Base-by-base conservation (phyloP, 2,888 invertebrate species). In the Deroplatys truncata region DNA sequence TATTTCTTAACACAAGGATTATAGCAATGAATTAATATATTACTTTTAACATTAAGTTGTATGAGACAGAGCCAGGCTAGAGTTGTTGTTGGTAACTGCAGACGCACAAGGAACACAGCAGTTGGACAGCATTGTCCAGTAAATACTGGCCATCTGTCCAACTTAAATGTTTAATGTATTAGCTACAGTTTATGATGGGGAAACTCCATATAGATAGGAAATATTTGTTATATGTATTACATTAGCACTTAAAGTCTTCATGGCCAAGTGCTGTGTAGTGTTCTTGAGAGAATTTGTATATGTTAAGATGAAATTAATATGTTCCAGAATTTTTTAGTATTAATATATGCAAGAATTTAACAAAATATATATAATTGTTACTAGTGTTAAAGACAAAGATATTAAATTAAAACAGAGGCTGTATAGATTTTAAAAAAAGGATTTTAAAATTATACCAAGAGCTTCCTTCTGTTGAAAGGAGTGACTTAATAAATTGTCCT, bases 401-500 rank as follows among this genome's bases (percentile, higher is more conserved):
- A 83, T 72, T 88, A 85, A 90, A 88, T 29, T 72, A 85, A 85
- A 49, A 85, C 84, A 82, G 85, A 88, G n/a, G 43, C 88, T 88
- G 85, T 90, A 85, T 85, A 88, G 85, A 85, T 88, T 88, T 88
- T 85, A 88, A 88, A 88, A 84, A 82, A 85, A 90, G 86, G 88
- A 82, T 85, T 87, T 86, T 84, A 86, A 88, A 90, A 83, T n/a
- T 43, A 89, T 88, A 89, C 89, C 88, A 83, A 90, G 90, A 72
- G 90, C 90, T 90, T 90, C 89, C 90, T 90, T 89, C 88, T 43
- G 28, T 43, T 88, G 88, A 84, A 89, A 89, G 88, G 89, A 88
- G 88, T 89, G 29, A 84, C 88, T 89, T 89, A 84, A 89, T 72
- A 72, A 20, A 25, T 25, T 25, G 56, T 72, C 28, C 83, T 72